These are phyloP conservation scores for Candoia aspera DNA, from an alignment of 2,113 vertebrate species.

Conservation along the genomic window DNA sequence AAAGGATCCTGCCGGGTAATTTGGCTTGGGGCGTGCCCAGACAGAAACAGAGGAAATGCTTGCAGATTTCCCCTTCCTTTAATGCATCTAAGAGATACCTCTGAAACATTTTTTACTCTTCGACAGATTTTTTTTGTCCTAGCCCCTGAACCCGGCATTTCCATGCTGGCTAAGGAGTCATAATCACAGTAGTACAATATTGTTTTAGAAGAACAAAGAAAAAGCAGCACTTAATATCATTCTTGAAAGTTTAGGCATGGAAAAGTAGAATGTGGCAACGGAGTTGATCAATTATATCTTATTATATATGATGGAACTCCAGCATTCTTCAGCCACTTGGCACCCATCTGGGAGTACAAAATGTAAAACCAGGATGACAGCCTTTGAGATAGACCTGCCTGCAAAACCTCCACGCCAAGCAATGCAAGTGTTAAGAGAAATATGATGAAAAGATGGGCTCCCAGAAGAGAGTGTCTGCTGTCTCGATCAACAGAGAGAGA, in stretches of 20 bases:
- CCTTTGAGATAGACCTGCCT: not conserved
- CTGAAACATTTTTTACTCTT: not conserved
- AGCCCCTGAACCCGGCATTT: not conserved
- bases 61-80: not conserved
- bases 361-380: not conserved
- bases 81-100: not conserved
- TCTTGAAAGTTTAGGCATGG: not conserved
- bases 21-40: conserved; percentile 5
- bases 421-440: not conserved
- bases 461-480: not conserved
- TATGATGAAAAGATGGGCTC: not conserved
- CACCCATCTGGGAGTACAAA: not conserved
- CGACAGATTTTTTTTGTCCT: not conserved
- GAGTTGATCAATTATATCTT: not conserved
- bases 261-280: not conserved
- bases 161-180: not conserved
- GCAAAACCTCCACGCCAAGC: not conserved
- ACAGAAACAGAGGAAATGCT: conserved; percentile 13
- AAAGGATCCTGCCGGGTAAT: fast-evolving
- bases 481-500: not conserved
- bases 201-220: not conserved
- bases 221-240: not conserved
- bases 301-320: not conserved
- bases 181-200: not conserved
- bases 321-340: not conserved